Base-by-base conservation (phyloP, 2,113 vertebrate genomes). In the Catagonus wagneri region DNA sequence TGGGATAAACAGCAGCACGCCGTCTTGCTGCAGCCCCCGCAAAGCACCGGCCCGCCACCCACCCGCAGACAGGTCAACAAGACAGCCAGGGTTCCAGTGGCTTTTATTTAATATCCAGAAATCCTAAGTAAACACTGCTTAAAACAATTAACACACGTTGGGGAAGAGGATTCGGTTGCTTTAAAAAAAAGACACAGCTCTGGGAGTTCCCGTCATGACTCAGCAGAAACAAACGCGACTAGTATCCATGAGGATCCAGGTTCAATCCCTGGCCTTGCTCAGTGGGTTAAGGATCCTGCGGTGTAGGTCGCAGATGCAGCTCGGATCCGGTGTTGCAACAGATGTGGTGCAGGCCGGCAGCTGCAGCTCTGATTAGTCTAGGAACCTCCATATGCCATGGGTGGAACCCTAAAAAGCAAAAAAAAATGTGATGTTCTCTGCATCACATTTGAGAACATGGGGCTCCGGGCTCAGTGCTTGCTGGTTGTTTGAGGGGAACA, bases 21-120 rank as follows among this genome's bases (percentile, higher is more conserved):
- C 6, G 0, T 16, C 65, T 63, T 15, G 63, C 63, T 27, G 63
- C 25, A n/a, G 27, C 27, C 27, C 13, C 75, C 6, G 0, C 29
- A 14, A 39, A 14, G 11, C 9, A 1, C 78, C 22, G 0, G 50
- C n/a, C 85, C 69, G 69, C 79, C 27, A 13, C 56, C 91, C 36
- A 61, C 86, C 83, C 20, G 56, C 23, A 0, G 69, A 39, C 63
- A 72, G 92, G 14, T 56, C 32, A 68, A 95, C 90, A 95, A 96
- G 91, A 11, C 0, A 27, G 80, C 68, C 96, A 60, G n/a, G 91
- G 96, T 81, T 78, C 96, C 61, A 92, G 74, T 80, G 90, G 92
- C 68, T 94, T 80, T 44, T 39, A 94, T 97, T 97, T 92, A 97
- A 74, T 74, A 97, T 52, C 80, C 97, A 97, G 93, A 98, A 96